Percentiles rank a stretch among this genome's conserved stretches.
Evolutionary conservation across 2,113 vertebrate genomes (phyloP).

Genomic region (Eira barbara): DNA sequence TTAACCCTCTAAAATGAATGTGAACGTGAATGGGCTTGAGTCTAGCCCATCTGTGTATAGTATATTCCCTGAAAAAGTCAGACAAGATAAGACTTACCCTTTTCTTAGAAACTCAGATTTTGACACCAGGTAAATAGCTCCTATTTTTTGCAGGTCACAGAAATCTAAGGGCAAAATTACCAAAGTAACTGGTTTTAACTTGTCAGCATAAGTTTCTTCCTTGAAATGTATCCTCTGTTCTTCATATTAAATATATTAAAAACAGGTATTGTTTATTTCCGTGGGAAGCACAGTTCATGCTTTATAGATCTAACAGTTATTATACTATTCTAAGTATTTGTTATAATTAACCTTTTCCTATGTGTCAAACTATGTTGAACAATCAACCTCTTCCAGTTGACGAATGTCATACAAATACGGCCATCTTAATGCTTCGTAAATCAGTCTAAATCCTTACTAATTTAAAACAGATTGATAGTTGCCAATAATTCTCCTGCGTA

Average conservation of each 20-base stretch:
- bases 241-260: constrained; percentile 42
- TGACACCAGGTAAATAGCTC: not conserved
- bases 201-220: not conserved
- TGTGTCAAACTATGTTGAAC: not conserved
- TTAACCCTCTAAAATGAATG: constrained; percentile 42
- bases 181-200: constrained; percentile 19
- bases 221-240: constrained; percentile 1
- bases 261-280: not conserved
- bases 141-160: not conserved
- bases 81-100: not conserved
- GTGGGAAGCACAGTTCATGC: not conserved
- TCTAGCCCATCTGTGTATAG: not conserved
- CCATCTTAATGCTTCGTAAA: not conserved
- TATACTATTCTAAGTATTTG: not conserved
- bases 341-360: not conserved
- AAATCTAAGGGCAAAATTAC: constrained; percentile 9
- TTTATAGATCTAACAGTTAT: not conserved
- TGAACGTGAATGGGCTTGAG: not conserved
- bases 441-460: constrained; percentile 1
- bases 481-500: not conserved
- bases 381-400: not conserved
- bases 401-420: not conserved
- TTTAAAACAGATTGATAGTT: constrained; percentile 21
- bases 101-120: not conserved
- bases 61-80: not conserved